A percentile compares a stretch with the other conserved stretches of the same genome.
These are phyloP conservation scores for Netelia melanura DNA, from an alignment of 2,888 invertebrate genomes.

Conservation along the genomic window DNA sequence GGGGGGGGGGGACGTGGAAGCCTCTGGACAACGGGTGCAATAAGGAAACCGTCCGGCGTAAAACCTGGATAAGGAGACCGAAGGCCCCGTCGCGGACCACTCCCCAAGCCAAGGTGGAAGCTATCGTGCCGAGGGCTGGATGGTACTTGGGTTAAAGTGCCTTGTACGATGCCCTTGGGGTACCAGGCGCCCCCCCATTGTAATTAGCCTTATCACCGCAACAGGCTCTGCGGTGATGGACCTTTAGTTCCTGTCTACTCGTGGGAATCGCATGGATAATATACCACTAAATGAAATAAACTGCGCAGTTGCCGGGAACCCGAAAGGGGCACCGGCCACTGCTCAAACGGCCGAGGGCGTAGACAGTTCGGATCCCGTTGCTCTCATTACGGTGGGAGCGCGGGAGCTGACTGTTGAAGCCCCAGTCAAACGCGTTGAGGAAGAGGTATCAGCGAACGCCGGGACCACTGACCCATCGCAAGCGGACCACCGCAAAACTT, in stretches of 20 bases:
- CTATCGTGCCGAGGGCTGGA: conserved; percentile 64
- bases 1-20: neutral
- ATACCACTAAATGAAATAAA: neutral
- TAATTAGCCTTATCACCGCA: conserved; percentile 41
- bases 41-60: conserved; percentile 20
- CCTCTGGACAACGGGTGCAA: no score
- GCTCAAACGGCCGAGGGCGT: no score
- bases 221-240: conserved; percentile 11
- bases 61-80: conserved; percentile 1
- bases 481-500: neutral
- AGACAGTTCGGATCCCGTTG: no score
- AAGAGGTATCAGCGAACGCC: neutral
- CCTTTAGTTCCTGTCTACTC: no score
- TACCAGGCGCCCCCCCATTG: conserved; percentile 53
- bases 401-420: no score
- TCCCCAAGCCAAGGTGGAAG: conserved; percentile 63
- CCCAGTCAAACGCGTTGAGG: no score
- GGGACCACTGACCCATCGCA: conserved; percentile 6
- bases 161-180: conserved; percentile 59
- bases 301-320: no score
- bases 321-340: no score
- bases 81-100: conserved; percentile 50
- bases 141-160: conserved; percentile 55
- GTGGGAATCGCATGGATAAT: no score
- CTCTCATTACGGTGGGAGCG: no score